Evolutionary conservation across 2,888 invertebrate species (phyloP).

Genomic region (Ditula angustiorana): DNA sequence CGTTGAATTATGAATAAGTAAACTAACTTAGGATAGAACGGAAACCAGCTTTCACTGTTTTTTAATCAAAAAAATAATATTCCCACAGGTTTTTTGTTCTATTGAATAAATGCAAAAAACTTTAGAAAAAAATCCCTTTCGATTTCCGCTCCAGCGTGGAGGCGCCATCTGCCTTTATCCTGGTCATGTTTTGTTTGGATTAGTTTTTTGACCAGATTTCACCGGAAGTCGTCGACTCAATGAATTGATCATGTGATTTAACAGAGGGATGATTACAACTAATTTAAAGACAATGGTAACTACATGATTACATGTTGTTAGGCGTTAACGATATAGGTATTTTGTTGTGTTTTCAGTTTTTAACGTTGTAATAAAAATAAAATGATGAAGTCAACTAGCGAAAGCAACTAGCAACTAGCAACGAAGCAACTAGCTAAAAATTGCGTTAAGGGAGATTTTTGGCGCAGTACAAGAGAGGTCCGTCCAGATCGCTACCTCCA

Average conservation of each 20-base stretch:
- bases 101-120: constrained; percentile 60
- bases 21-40: constrained; percentile 36
- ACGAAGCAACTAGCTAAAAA: no score
- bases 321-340: neutral
- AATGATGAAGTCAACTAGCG: no score
- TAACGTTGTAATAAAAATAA: neutral
- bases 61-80: constrained; percentile 59
- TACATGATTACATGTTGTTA: constrained; percentile 23
- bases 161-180: constrained; percentile 82
- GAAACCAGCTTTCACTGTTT: constrained; percentile 69
- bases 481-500: no score
- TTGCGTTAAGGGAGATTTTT: no score
- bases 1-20: constrained; percentile 15
- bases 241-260: constrained; percentile 68
- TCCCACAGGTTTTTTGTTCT: constrained; percentile 68
- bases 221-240: constrained; percentile 71
- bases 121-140: constrained; percentile 75
- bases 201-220: constrained; percentile 72
- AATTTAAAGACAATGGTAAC: constrained; percentile 30
- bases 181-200: constrained; percentile 77
- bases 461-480: no score
- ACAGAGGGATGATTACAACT: constrained; percentile 35
- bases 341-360: neutral
- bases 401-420: no score
- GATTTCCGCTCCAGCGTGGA: constrained; percentile 76